phyloP scores from a whole-genome alignment of 2,797 vertebrate genomes.

The Anabas testudineus region DNA sequence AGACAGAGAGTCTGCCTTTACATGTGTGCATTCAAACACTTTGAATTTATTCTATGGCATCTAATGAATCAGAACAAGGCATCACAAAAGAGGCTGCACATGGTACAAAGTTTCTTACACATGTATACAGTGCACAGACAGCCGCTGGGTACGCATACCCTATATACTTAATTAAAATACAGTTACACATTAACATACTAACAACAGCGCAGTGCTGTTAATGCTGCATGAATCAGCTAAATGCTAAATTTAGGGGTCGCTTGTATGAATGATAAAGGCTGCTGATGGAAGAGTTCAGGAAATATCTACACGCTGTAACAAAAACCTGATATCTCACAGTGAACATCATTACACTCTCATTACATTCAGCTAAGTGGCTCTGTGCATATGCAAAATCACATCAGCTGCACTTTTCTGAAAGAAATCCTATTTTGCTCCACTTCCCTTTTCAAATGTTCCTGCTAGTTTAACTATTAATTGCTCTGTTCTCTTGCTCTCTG shows the following conservation, averaged over 20 bases:
- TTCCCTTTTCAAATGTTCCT: conserved; percentile 30
- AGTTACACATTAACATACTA: background rate
- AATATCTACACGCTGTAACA: conserved; percentile 29
- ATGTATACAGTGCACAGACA: background rate
- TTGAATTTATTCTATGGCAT: background rate
- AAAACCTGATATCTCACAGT: conserved; percentile 9
- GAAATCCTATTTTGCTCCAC: conserved; percentile 33
- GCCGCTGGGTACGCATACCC: background rate
- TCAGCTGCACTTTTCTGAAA: conserved; percentile 38
- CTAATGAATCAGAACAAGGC: conserved; percentile 2
- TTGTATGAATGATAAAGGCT: conserved; percentile 12
- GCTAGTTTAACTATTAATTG: conserved; percentile 63
- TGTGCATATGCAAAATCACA: conserved; percentile 27
- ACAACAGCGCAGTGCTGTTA: background rate
- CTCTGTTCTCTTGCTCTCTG: conserved; percentile 54
- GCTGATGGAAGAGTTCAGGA: conserved; percentile 14
- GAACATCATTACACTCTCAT: conserved; percentile 40
- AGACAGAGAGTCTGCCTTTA: too few relatives aligned
- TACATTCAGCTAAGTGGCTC: conserved; percentile 29
- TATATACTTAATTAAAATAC: conserved; percentile 12
- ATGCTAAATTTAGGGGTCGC: background rate
- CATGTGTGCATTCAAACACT: too few relatives aligned
- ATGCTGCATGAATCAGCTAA: background rate
- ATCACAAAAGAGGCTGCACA: background rate
- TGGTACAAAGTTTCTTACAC: background rate